A percentile compares a stretch with the other conserved stretches of the same genome.
These are phyloP conservation scores for Copidosoma aretas DNA, from an alignment of 2,888 invertebrate genomes.

Conservation along the genomic window DNA sequence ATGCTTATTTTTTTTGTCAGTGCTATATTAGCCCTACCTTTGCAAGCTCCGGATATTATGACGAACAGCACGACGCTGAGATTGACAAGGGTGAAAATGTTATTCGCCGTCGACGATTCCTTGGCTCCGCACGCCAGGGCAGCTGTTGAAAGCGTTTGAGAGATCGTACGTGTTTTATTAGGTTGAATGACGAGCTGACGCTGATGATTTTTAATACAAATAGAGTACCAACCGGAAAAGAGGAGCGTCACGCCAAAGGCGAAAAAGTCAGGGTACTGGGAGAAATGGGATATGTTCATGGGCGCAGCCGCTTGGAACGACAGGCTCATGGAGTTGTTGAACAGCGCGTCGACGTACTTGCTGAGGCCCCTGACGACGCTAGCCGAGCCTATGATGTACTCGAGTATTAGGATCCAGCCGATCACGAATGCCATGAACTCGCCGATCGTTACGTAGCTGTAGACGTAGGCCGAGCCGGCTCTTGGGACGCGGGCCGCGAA, in stretches of 20 bases:
- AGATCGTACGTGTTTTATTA: background rate
- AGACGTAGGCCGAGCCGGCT: constrained; percentile 91
- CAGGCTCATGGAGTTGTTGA: constrained; percentile 71
- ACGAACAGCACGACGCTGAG: constrained; percentile 82
- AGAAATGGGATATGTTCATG: constrained; percentile 71
- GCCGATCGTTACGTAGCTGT: constrained; percentile 92
- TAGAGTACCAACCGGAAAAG: constrained; percentile 69
- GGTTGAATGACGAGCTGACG: background rate
- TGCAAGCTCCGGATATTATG: constrained; percentile 77
- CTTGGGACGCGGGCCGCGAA: constrained; percentile 89
- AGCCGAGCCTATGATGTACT: constrained; percentile 86
- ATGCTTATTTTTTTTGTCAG: background rate
- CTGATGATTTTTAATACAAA: background rate
- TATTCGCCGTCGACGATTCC: constrained; percentile 86
- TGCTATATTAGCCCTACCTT: constrained; percentile 65
- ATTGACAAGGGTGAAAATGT: constrained; percentile 84
- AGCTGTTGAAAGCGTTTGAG: constrained; percentile 60
- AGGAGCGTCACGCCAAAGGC: constrained; percentile 75
- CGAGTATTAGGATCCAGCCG: constrained; percentile 92
- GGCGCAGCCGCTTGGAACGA: constrained; percentile 71
- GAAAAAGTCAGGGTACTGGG: constrained; percentile 78
- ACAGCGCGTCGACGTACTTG: constrained; percentile 77
- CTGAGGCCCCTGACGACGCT: constrained; percentile 84
- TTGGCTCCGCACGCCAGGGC: constrained; percentile 84
- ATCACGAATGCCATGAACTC: constrained; percentile 91